Base-by-base conservation (phyloP, 2,113 vertebrate species). In the Neogale vison region DNA sequence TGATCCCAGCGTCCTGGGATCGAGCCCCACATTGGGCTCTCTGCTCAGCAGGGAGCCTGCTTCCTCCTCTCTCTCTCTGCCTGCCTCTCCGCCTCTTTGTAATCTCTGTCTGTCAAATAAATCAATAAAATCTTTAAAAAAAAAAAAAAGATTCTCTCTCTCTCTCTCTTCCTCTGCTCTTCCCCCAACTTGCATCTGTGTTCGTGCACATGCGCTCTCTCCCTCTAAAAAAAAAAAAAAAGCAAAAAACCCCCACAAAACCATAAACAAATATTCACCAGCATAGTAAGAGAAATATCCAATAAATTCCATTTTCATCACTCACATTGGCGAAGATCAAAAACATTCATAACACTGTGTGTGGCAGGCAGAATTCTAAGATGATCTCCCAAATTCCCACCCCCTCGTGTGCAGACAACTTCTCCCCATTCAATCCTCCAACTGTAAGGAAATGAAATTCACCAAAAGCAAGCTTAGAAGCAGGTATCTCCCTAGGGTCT, bases 251-350 rank as follows among this genome's bases (percentile, higher is more conserved):
- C 9, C 1, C 45, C 45, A 42, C 45, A 47, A 47, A 47, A 47
- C 45, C 21, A 26, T 59, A 24, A 42, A 74, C 26, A 45, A 88
- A 88, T 26, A 83, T 23, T 90, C 3, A 6, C 39, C 72, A 55
- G 34, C 17, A 88, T 47, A 42, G n/a, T 18, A 82, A 90, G 65
- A 95, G 17, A 93, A 91, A 72, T 76, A 79, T 34, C 63, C 59
- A 85, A 90, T 57, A 74, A 89, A 42, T 79, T 90, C 34, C 34
- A 80, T 88, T 93, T 45, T 94, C 9, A 84, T 88, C 45, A 95
- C 71, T 88, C 52, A 55, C 11, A 83, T 79, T 90, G 74, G 50
- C 26, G 83, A 97, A 90, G 9, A 93, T 74, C 59, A 45, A 95
- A 88, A 88, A 47, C 31, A 29, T 89, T 67, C 55, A 36, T 92